phyloP scores from a whole-genome alignment of 2,797 vertebrate species.

The Nothura maculosa region DNA sequence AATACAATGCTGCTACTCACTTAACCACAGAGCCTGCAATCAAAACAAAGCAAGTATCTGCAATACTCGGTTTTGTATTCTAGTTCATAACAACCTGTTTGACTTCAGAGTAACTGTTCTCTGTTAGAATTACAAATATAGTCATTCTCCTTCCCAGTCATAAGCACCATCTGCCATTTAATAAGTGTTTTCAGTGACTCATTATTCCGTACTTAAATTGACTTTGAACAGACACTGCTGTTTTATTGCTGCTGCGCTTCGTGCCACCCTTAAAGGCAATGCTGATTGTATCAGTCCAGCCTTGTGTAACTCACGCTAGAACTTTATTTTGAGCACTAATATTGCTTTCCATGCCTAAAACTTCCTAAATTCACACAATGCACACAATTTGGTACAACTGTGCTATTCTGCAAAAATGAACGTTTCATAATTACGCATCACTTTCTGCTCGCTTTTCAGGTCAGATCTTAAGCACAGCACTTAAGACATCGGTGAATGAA shows the following conservation, averaged over 20 bases:
- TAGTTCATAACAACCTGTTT: constrained; percentile 10
- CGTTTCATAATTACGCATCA: rapidly evolving
- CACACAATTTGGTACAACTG: neutral
- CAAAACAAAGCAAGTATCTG: neutral
- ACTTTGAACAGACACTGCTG: constrained; percentile 21
- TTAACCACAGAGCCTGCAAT: neutral
- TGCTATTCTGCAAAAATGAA: neutral
- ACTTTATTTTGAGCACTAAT: neutral
- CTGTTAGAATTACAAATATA: constrained; percentile 26
- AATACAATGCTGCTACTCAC: neutral
- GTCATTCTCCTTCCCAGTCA: neutral
- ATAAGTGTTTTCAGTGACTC: constrained; percentile 45
- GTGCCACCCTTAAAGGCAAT: neutral
- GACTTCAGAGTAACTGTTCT: constrained; percentile 6
- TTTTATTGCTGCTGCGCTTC: constrained; percentile 35
- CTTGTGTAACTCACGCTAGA: neutral
- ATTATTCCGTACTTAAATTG: constrained; percentile 28
- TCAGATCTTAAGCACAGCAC: neutral
- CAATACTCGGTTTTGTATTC: neutral
- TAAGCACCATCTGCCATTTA: constrained; percentile 60
- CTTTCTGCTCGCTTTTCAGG: neutral
- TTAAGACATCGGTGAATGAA: neutral
- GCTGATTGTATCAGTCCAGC: neutral
- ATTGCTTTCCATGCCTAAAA: neutral
- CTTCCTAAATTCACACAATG: neutral